A percentile compares a stretch with the other conserved stretches of the same genome.
Conservation (phyloP, 2,888 invertebrate species). For the Ephialtes manifestator region DNA sequence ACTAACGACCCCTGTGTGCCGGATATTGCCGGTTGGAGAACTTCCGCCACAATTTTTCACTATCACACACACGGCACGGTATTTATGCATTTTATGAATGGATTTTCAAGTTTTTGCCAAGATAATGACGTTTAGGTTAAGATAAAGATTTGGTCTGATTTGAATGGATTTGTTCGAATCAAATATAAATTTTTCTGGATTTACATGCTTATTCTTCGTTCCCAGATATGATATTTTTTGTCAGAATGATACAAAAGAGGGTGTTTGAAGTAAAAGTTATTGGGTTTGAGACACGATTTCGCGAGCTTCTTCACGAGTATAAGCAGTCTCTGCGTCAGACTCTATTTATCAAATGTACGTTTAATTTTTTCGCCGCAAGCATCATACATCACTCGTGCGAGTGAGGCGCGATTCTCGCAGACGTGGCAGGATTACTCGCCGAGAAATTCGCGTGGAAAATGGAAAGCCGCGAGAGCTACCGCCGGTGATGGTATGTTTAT, state of each 20-base stretch:
- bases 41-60: neutral
- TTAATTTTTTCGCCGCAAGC: constrained; percentile 83
- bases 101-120: neutral
- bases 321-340: constrained; percentile 73
- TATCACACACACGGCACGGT: neutral
- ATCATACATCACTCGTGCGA: constrained; percentile 82
- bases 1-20: constrained; percentile 71
- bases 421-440: constrained; percentile 83
- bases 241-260: constrained; percentile 41
- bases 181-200: neutral
- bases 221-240: constrained; percentile 16
- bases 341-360: constrained; percentile 85
- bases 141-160: neutral
- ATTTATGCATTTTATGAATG: neutral
- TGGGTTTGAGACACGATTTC: constrained; percentile 32
- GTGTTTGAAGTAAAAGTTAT: constrained; percentile 33
- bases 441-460: constrained; percentile 79
- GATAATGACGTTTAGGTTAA: neutral
- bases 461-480: constrained; percentile 65
- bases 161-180: neutral
- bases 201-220: neutral
- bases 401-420: constrained; percentile 81
- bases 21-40: constrained; percentile 58
- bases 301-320: constrained; percentile 47
- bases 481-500: constrained; percentile 64